These are phyloP conservation scores for Perca fluviatilis DNA, from an alignment of 2,113 vertebrate genomes.

Conservation along the genomic window DNA sequence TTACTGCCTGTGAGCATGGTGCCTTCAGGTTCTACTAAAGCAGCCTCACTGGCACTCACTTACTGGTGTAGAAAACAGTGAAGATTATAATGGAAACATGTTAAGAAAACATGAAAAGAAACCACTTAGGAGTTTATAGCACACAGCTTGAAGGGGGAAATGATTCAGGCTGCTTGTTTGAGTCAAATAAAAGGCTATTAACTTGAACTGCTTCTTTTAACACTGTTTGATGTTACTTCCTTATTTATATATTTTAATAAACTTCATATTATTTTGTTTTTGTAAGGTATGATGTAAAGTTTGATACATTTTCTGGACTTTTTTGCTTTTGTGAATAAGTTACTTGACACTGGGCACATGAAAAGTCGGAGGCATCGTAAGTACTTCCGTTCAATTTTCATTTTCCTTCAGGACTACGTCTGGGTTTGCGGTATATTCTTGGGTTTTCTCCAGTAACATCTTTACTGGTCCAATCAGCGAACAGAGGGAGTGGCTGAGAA, in stretches of 20 bases:
- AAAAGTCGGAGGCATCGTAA: not conserved
- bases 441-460: too few species aligned
- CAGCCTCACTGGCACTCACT: constrained; percentile 56
- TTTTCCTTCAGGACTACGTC: too few species aligned
- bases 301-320: constrained; percentile 32
- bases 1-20: constrained; percentile 64
- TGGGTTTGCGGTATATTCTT: too few species aligned
- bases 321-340: not conserved
- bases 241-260: constrained; percentile 40
- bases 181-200: constrained; percentile 76
- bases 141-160: constrained; percentile 66
- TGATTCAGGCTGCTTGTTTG: constrained; percentile 72
- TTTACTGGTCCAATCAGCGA: too few species aligned
- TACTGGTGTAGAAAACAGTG: constrained; percentile 67
- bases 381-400: too few species aligned
- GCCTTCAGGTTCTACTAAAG: constrained; percentile 71
- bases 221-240: constrained; percentile 63
- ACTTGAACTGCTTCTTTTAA: constrained; percentile 57
- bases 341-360: not conserved
- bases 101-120: constrained; percentile 82
- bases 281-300: constrained; percentile 7
- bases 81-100: constrained; percentile 78
- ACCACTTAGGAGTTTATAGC: constrained; percentile 76
- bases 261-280: constrained; percentile 37
- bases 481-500: too few species aligned